Evolutionary conservation across 2,113 vertebrate genomes (phyloP).

Genomic region (Pavo muticus): DNA sequence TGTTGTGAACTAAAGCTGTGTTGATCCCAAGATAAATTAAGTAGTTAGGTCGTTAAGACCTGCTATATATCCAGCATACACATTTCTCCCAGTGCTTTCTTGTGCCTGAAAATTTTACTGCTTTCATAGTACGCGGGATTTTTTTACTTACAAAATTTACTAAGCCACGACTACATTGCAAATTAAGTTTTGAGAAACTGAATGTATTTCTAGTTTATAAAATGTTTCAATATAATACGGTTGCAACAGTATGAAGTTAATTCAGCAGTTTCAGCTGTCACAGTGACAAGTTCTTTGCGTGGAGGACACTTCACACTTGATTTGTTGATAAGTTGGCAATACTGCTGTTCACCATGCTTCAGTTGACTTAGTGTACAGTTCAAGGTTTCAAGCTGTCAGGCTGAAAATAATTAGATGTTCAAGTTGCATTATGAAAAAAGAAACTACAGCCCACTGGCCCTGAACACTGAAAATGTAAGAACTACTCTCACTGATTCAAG

Average conservation of each 20-base stretch:
- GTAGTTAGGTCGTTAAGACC: neutral
- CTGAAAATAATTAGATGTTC: neutral
- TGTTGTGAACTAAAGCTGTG: neutral
- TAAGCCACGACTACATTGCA: neutral
- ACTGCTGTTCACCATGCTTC: neutral
- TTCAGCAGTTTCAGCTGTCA: neutral
- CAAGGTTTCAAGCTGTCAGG: neutral
- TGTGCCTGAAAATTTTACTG: neutral
- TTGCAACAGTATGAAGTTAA: neutral
- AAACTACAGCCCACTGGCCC: neutral
- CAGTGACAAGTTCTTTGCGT: fast-evolving
- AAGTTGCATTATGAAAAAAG: neutral
- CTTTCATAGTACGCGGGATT: neutral
- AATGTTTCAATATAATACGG: neutral
- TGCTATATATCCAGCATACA: neutral
- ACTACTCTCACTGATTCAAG: neutral
- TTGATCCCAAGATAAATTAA: neutral
- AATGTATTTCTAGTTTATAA: neutral
- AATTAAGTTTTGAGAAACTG: neutral
- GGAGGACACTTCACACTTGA: fast-evolving
- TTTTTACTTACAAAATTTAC: neutral
- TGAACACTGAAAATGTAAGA: neutral
- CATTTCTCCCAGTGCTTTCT: fast-evolving
- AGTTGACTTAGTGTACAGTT: neutral
- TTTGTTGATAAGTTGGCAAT: neutral